Evolutionary conservation across 2,113 vertebrate genomes (phyloP), one percentile per base, ranked within the genome.

Genomic region (Eublepharis macularius): DNA sequence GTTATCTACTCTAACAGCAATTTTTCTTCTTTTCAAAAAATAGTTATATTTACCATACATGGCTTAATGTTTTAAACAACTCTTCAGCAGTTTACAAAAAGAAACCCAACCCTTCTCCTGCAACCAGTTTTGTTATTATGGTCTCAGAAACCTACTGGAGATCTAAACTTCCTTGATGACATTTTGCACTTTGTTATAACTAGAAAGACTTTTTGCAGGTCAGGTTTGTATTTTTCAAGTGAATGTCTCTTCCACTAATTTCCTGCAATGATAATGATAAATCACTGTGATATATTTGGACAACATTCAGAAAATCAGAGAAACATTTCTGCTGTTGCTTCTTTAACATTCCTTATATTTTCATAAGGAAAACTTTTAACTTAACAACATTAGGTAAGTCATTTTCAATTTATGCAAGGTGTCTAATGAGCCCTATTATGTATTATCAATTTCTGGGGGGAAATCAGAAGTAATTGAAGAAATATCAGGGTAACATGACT

Each of bases 321-420:
- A 78, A 68, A 13, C 34, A 74, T 84, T 72, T 49, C 12, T 0
- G 10, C 81, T 66, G 41, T 85, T 89, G 89, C 60, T 86, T 88
- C 57, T 91, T 88, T 89, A 79, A 11, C 76, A 86, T 70, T 86
- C 36, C 29, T 89, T 86, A 36, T 51, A 90, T 87, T 82, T 86
- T 84, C 87, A 34, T 87, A 32, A 80, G 84, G 63, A 7, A 4
- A 85, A 57, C 68, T 72, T 1, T 72, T 66, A 85, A 51, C 32
- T 60, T 57, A 57, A n/a, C 21, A 32, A 24, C 13, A 7, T 66
- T 49, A 73, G 47, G 17, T 29, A 49, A 75, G 13, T 1, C 72
- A 83, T 82, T 82, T 34, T 80, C 19, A 2, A 65, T 4, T 85
- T 70, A 29, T 16, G 65, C 26, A 80, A 78, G 49, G 86, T 83